Base-by-base conservation (phyloP, 2,113 vertebrate species). In the Proteles cristata region DNA sequence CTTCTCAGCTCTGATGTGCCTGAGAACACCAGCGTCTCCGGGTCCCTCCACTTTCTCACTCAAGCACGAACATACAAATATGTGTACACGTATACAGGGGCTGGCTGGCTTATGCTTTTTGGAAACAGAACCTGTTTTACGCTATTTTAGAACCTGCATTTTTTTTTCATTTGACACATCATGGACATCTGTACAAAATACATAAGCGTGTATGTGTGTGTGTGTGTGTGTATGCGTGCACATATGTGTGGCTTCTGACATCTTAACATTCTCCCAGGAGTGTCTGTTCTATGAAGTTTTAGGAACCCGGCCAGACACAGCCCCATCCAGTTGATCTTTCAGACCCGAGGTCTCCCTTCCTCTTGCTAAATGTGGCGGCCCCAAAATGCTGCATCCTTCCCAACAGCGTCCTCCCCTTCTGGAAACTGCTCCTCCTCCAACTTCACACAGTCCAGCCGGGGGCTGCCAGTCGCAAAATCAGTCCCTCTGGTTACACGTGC, bases 81-180 rank as follows among this genome's bases (percentile, higher is more conserved):
- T 9, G 66, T 0, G 4, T 2, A 58, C 10, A 58, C 31, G 21
- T 7, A 19, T 0, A 35, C 0, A 15, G 28, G 58, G 35, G 53
- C 76, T 25, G 26, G 11, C 21, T 53, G 74, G 33, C 14, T 80
- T 69, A 26, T 50, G 21, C 58, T 90, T 71, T 83, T 71, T 31
- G 39, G 88, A 50, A 89, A 68, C 0, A 89, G 73, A 94, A 81
- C n/a, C 73, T 73, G 16, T 21, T 45, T 73, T 25, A 79, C 11
- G 31, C n/a, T 68, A 71, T 43, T 74, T 91, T 35, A 74, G 31
- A 63, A 71, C 7, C 68, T 65, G 21, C 9, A 9, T 19, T 23
- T 71, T 86, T 66, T 77, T 69, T 77, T 43, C 23, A 55, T 71
- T 71, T 87, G 84, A 80, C 50, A 31, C 28, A 43, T 55, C 58